Base-by-base conservation (phyloP, 2,113 vertebrate genomes). In the Zosterops pallidus region DNA sequence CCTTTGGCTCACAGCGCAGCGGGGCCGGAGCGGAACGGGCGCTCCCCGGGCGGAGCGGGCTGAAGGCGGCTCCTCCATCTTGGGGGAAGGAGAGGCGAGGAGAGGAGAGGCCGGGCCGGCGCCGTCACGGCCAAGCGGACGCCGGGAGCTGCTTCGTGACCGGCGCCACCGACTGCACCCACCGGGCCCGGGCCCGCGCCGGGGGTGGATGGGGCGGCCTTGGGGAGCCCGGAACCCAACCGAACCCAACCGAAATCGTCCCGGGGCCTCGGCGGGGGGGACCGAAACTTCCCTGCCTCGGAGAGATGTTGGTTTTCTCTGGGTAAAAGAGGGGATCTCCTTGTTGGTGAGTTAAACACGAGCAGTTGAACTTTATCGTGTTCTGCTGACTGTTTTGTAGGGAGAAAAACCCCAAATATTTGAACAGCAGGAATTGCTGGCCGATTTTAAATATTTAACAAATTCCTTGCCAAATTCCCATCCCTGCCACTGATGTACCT, bases 31-130 rank as follows among this genome's bases (percentile, higher is more conserved):
- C 78, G 74, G 60, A 92, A 89, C 69, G 89, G 93, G 71, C 81
- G 91, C 64, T 90, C 42, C 50, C 69, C 60, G 82, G 72, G 87
- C 69, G 74, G 90, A 90, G 93, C 77, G 69, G 92, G 92, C 88
- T 80, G 15, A 83, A 90, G 86, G 89, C 86, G 95, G 85, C 35
- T 69, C 60, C 83, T 90, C 92, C 89, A 81, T 94, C 15, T 83
- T 86, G 79, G 28, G 80, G 74, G 44, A 44, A 19, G 59, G 29
- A 25, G 67, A 71, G 71, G 74, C 68, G 90, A 72, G 47, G 18
- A 44, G 90, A 72, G 47, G 18, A 44, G 67, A 80, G 86, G 94
- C 74, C 76, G 76, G 89, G 56, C 59, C 57, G 57, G 33, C 78
- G 62, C 89, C 82, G 70, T 65, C 82, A 57, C 56, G 28, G 33